Percentiles rank a stretch among this genome's conserved stretches.
Conservation (phyloP, 2,888 invertebrate genomes). For the Margaritifera margaritifera region DNA sequence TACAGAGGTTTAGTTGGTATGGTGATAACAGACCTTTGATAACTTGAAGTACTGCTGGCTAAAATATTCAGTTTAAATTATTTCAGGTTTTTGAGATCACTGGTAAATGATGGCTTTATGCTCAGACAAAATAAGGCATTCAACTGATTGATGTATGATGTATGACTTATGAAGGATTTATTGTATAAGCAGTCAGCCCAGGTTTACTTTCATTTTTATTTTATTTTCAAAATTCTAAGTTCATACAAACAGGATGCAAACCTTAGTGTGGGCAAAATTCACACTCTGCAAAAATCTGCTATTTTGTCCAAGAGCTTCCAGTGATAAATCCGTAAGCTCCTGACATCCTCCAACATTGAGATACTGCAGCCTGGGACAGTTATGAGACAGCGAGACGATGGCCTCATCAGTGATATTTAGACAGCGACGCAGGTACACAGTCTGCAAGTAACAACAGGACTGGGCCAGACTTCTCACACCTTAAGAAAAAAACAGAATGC, state of each 20-base stretch:
- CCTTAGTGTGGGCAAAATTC: slow-evolving; percentile 61
- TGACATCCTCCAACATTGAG: slow-evolving; percentile 68
- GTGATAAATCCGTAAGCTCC: slow-evolving; percentile 58
- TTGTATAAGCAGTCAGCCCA: no score
- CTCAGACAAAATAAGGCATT: no score
- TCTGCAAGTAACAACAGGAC: slow-evolving; percentile 62
- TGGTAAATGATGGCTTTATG: no score
- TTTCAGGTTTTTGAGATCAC: no score
- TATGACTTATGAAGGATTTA: no score
- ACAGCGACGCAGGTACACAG: slow-evolving; percentile 65
- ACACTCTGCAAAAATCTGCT: slow-evolving; percentile 54
- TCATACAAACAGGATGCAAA: slow-evolving; percentile 7
- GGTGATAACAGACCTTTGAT: no score
- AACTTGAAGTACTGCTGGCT: no score
- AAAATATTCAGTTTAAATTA: no score
- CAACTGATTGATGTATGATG: no score
- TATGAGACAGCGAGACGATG: slow-evolving; percentile 54
- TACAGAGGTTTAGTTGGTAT: no score
- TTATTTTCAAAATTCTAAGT: not conserved
- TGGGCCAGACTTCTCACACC: slow-evolving; percentile 53
- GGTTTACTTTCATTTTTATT: no score
- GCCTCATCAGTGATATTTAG: slow-evolving; percentile 64
- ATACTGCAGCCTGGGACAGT: slow-evolving; percentile 60
- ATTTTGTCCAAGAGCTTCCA: slow-evolving; percentile 58
- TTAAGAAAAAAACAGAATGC: slow-evolving; percentile 24